Evolutionary conservation across 1,140 invertebrate genomes (phyloP).

Genomic region (Leptestheria dahalacensis): DNA sequence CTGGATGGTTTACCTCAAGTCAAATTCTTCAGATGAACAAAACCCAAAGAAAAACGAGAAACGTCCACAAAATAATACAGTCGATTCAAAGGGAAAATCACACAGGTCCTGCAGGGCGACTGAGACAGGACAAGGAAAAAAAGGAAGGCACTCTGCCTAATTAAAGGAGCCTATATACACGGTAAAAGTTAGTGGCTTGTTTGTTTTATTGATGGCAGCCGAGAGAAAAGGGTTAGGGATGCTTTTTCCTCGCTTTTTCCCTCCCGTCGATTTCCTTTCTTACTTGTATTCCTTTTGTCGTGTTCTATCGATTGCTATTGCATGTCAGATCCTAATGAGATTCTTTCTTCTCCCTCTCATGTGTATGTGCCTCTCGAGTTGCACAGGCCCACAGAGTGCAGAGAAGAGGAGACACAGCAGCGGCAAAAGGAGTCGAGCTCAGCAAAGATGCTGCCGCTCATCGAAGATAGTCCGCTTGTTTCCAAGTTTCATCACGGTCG

Average conservation of each 20-base stretch:
- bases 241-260: neutral
- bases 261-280: neutral
- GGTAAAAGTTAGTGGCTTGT: neutral
- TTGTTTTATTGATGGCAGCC: too few species aligned
- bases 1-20: too few species aligned
- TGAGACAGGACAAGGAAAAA: neutral
- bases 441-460: neutral
- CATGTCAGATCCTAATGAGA: neutral
- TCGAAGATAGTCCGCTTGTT: neutral
- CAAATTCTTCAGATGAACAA: too few species aligned
- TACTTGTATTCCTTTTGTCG: too few species aligned
- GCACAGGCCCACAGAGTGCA: neutral
- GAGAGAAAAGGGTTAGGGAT: too few species aligned
- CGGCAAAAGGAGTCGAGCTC: neutral
- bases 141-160: neutral
- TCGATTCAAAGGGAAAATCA: too few species aligned
- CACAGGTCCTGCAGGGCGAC: too few species aligned
- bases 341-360: neutral
- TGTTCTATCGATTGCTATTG: neutral
- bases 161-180: neutral
- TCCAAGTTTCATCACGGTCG: neutral
- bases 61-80: too few species aligned
- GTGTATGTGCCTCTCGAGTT: neutral
- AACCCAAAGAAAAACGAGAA: too few species aligned
- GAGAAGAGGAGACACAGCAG: too few species aligned